Base-by-base conservation (phyloP, 2,113 vertebrate genomes). In the Larimichthys crocea region DNA sequence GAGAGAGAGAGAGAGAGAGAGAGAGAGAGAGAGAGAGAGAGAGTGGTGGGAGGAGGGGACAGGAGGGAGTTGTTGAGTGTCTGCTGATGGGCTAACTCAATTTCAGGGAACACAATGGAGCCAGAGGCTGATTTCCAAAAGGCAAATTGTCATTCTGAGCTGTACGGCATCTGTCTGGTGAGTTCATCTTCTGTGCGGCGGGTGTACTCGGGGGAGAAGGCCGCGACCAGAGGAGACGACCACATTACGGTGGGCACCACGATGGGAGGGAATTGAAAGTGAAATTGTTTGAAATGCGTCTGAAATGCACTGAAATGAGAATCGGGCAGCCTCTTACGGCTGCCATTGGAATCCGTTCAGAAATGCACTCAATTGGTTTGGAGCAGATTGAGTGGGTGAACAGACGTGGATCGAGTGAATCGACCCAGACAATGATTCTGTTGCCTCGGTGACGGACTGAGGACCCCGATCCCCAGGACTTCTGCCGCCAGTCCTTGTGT, bases 301-400 rank as follows among this genome's bases (percentile, higher is more conserved):
- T 86, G 83, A 88, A 88, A 84, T 83, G 79, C 89, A 91, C 77
- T 92, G 80, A 87, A 90, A 94, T 89, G 69, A 89, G 92, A 94
- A 93, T 88, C 15, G 61, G 64, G 76, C 64, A 24, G 78, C 44
- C 76, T 81, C 77, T 91, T 69, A 79, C 26, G 57, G n/a, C 55
- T 19, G 82, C 66, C 79, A 86, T 57, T 85, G 86, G 84, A 80
- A 82, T 80, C 76, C 81, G 90, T 90, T 92, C 80, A 86, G 66
- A 90, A 62, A 63, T 69, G 19, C 80, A 72, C 88, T 88, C 71
- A 74, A 86, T 84, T 87, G 80, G 73, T 82, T 86, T 91, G 76
- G 80, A 92, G 68, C 84, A 86, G 89, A 89, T 48, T 75, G 81
- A 82, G 77, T 19, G 57, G 79, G 57, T 68, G 80, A 92, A 70